Evolutionary conservation across 2,888 invertebrate species (phyloP).

Genomic region (Ichneumoninae sp.): DNA sequence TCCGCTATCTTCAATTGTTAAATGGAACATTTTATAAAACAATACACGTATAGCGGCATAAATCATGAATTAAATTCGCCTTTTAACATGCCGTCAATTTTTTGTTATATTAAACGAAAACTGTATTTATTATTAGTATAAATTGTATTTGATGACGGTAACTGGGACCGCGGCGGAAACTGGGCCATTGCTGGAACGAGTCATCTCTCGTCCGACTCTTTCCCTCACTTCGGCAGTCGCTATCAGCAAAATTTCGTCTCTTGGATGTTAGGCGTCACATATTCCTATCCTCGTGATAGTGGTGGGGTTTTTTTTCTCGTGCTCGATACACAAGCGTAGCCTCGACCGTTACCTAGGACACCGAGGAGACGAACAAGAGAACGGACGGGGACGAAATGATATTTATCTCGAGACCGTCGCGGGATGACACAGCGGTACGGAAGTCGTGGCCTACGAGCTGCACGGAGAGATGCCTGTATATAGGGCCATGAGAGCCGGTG

Average conservation of each 20-base stretch:
- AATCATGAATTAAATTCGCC: too few species aligned
- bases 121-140: too few species aligned
- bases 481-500: slow-evolving; percentile 11
- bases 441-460: background rate
- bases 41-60: too few species aligned
- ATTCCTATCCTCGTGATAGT: background rate
- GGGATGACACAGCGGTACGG: background rate
- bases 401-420: slow-evolving; percentile 1
- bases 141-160: too few species aligned
- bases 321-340: background rate
- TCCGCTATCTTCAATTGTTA: too few species aligned
- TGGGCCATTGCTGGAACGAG: too few species aligned
- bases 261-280: background rate
- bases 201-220: slow-evolving; percentile 42
- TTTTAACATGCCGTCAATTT: too few species aligned
- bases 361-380: background rate
- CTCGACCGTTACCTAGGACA: background rate
- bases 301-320: background rate
- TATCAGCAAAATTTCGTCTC: slow-evolving; percentile 5
- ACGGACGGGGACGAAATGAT: background rate
- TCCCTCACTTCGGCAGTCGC: slow-evolving; percentile 47
- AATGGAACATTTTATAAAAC: too few species aligned
- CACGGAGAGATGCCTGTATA: background rate
- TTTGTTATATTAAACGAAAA: too few species aligned
- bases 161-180: too few species aligned